Base-by-base conservation (phyloP, 1,140 invertebrate species). In the Zophobas morio region DNA sequence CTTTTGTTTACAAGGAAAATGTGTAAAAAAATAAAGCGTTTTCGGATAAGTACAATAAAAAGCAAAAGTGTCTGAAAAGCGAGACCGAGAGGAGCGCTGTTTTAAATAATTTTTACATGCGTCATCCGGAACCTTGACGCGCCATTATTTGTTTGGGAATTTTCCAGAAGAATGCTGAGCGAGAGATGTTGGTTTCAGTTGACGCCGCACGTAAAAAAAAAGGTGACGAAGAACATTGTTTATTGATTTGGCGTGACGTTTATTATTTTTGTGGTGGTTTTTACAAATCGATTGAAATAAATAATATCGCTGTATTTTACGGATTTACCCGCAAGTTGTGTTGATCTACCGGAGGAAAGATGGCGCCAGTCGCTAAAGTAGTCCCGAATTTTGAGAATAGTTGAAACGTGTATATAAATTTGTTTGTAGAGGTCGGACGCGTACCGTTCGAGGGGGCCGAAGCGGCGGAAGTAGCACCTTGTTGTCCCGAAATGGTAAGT, bases 61-160 rank as follows among this genome's bases (percentile, higher is more conserved):
- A 4, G 42, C 42, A 8, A 46, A 4, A 46, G 42, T 46, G 3
- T 46, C 3, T 46, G 6, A 39, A 60, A 8, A 8, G 0, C 2
- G 6, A 60, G 6, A 39, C 3, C 35, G 6, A 36, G n/a, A 6
- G 56, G 56, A 60, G 37, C 8, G 8, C 8, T 6, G 39, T 63
- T 57, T 63, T 63, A 20, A 63, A 42, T 63, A 63, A 42, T 66
- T 66, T 66, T 66, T 42, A 42, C n/a, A 42, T 66, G 60, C 60
- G 60, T 66, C 60, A 66, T 66, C 60, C 39, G 37, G 42, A 66
- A 66, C 60, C 60, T 66, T 66, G 60, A 66, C 39, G 60, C 37
- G 60, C 37, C 39, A 66, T 39, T 60, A 6, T 6, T 36, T 36
- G 35, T 60, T 66, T 40, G 39, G 39, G 60, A 66, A 66, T 42